Conservation (phyloP, 2,797 vertebrate species). For the Ciconia nigra region DNA sequence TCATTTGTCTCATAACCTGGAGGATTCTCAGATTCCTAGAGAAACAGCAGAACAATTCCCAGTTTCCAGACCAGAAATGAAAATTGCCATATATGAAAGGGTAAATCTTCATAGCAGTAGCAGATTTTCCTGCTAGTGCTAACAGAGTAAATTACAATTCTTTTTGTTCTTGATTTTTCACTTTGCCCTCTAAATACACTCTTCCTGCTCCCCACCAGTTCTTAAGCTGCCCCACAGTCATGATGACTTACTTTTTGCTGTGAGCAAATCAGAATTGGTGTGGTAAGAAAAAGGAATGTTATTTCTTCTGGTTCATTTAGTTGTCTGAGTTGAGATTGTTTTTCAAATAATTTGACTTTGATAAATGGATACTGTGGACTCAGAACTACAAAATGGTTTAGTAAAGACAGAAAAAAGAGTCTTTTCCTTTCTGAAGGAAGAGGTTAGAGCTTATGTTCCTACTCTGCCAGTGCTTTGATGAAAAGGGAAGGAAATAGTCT, state of each 20-base stretch:
- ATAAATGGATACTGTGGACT: background rate
- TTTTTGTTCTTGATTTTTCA: background rate
- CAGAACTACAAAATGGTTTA: background rate
- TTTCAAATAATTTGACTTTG: constrained; percentile 10
- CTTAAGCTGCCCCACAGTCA: background rate
- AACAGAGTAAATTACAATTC: background rate
- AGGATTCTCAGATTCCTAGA: background rate
- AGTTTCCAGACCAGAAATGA: background rate
- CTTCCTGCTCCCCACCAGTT: background rate
- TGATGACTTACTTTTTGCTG: background rate
- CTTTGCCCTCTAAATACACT: background rate
- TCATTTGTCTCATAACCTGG: background rate
- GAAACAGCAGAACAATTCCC: background rate
- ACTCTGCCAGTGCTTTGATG: background rate
- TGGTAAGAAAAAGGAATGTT: background rate
- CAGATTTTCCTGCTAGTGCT: background rate
- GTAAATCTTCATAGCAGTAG: background rate
- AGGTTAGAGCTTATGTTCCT: background rate
- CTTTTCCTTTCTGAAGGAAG: background rate
- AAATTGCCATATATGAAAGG: background rate
- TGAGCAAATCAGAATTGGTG: background rate
- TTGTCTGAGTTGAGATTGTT: background rate
- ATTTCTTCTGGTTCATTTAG: background rate
- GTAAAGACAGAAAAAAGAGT: background rate
- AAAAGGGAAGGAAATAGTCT: background rate